Evolutionary conservation across 2,113 vertebrate genomes (phyloP), one percentile per base, ranked within the genome.

Genomic region (Microcebus ravelobensis): DNA sequence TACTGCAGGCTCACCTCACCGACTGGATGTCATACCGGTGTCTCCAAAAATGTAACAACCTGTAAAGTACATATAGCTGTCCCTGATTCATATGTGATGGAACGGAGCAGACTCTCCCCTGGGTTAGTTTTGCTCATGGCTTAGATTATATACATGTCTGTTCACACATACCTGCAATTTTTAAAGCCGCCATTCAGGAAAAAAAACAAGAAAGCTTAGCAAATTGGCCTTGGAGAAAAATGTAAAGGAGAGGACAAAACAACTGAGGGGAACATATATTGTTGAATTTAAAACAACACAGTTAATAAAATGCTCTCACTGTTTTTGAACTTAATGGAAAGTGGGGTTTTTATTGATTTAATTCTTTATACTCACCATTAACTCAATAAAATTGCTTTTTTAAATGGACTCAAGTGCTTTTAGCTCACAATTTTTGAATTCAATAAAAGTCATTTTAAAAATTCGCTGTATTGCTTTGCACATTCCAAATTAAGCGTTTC

Each of bases 361-460:
- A 96, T 96, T 97, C 94, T 95, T 96, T 97, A 91, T 93, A 94
- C 95, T 97, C 93, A 93, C 92, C 93, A 97, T 97, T 97, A 97
- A 95, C 82, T 81, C 91, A 97, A 94, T 87, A 96, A 93, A 91
- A 97, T 92, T 97, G 91, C 80, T 93, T 97, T 95, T 96, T 95
- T 91, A 96, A 97, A 97, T 97, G 93, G 91, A 89, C 70, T 94
- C 52, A 83, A 97, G 29, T 84, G 79, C 90, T 96, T 93, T 96
- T 57, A 96, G 89, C 86, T 91, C 90, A 96, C 96, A 93, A 90
- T 96, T 96, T 96, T 96, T 97, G 29, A 97, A 85, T 84, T 97
- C 96, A 94, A 97, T 98, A 95, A 83, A 91, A 97, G 76, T 93
- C 89, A 84, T 93, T 97, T 94, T 83, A 81, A 95, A 95, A 97